These are phyloP conservation scores for Eudyptes chrysolophus DNA, from an alignment of 2,113 vertebrate genomes.

Conservation along the genomic window DNA sequence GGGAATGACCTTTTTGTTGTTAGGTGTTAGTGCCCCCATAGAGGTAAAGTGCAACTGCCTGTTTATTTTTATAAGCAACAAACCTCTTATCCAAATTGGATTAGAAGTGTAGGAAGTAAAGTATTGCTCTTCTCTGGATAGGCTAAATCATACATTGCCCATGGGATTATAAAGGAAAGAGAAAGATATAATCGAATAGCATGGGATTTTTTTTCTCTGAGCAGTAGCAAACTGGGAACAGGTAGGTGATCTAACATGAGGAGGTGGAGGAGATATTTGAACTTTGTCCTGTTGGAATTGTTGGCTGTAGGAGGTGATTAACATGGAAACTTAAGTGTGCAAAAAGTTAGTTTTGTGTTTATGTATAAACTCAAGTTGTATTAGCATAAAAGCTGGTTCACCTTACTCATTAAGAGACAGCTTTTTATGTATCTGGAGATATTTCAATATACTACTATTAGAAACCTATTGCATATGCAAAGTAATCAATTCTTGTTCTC, in stretches of 20 bases:
- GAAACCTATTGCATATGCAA: background rate
- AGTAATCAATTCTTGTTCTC: background rate
- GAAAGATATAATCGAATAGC: background rate
- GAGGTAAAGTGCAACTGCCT: background rate
- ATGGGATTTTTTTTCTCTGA: background rate
- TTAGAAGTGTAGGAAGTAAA: slow-evolving; percentile 16
- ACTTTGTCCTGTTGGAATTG: background rate
- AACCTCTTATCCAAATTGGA: slow-evolving; percentile 49
- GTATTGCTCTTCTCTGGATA: background rate
- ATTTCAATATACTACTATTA: background rate
- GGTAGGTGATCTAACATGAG: background rate
- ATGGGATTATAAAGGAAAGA: background rate
- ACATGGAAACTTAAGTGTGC: background rate
- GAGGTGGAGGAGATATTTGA: background rate
- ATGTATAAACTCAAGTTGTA: background rate
- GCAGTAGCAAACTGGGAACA: background rate
- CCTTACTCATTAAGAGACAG: background rate
- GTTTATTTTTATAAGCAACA: slow-evolving; percentile 44
- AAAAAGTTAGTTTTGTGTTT: background rate
- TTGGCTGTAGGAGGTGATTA: background rate
- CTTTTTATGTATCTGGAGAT: background rate
- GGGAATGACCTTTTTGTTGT: background rate
- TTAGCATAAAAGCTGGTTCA: background rate
- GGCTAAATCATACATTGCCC: background rate
- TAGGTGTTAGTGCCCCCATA: background rate